Conservation (phyloP, 2,113 vertebrate species). For the Crocuta crocuta region DNA sequence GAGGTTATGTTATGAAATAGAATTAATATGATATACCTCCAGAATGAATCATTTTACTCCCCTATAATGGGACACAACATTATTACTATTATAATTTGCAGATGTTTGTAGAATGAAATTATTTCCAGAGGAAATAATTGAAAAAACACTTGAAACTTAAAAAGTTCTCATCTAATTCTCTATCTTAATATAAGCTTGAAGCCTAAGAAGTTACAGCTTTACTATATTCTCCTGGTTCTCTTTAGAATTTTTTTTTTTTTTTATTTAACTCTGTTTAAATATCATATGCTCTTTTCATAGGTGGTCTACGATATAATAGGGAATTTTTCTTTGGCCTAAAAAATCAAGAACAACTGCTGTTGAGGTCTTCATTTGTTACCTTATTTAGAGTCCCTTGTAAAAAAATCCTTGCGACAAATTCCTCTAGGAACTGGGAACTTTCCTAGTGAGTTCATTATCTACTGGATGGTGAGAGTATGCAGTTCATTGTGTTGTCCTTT, state of each 20-base stretch:
- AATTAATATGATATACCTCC: not conserved
- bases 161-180: not conserved
- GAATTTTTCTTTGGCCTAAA: not conserved
- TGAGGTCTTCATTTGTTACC: not conserved
- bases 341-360: not conserved
- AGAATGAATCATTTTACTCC: not conserved
- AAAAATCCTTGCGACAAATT: not conserved
- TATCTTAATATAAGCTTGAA: constrained; percentile 15
- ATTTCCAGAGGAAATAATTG: constrained; percentile 19
- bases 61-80: not conserved
- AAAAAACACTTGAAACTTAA: constrained; percentile 44
- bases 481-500: not conserved
- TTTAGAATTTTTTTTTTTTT: not conserved
- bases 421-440: not conserved
- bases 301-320: not conserved
- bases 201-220: not conserved
- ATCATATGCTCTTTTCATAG: not conserved
- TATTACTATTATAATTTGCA: not conserved
- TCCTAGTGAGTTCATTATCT: not conserved
- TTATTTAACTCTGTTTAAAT: not conserved
- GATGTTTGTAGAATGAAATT: not conserved
- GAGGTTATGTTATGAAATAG: not conserved
- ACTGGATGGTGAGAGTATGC: not conserved
- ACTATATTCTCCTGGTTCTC: not conserved
- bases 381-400: constrained; percentile 26